Conservation (phyloP, 92 coral and sea anemone genomes). For the Ricordea florida region DNA sequence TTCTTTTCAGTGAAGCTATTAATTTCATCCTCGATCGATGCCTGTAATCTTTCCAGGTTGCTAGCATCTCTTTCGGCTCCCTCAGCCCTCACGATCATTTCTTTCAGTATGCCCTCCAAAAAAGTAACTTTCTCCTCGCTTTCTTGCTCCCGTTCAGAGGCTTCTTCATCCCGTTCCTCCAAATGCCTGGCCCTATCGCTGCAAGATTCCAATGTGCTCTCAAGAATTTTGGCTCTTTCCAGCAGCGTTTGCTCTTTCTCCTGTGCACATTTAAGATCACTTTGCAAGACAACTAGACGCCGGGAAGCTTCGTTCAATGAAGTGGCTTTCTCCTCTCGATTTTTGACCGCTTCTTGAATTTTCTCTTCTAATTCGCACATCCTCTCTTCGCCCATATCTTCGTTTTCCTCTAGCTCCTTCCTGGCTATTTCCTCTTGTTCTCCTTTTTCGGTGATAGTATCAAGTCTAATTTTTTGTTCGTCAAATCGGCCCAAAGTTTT, state of each 20-base stretch:
- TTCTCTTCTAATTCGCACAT: slow-evolving; percentile 51
- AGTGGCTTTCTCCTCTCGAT: slow-evolving; percentile 56
- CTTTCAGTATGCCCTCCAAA: slow-evolving; percentile 73
- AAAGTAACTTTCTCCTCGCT: slow-evolving; percentile 75
- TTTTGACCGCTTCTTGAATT: slow-evolving; percentile 48
- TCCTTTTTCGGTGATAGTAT: slow-evolving; percentile 42
- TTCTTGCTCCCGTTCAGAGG: slow-evolving; percentile 71
- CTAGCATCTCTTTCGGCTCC: slow-evolving; percentile 58
- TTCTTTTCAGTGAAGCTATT: neutral
- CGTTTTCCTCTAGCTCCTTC: slow-evolving; percentile 77
- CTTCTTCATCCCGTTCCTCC: slow-evolving; percentile 79
- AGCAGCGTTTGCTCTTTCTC: slow-evolving; percentile 14
- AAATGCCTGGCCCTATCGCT: slow-evolving; percentile 52
- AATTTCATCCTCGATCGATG: slow-evolving; percentile 43
- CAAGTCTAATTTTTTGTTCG: slow-evolving; percentile 44
- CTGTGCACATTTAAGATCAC: slow-evolving; percentile 56
- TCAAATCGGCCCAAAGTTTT: slow-evolving; percentile 50
- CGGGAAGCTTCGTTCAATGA: slow-evolving; percentile 73
- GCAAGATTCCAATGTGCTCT: slow-evolving; percentile 13
- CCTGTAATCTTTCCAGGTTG: slow-evolving; percentile 55
- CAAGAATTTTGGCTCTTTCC: neutral
- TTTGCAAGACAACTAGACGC: slow-evolving; percentile 50
- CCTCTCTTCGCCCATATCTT: slow-evolving; percentile 88
- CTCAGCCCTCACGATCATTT: slow-evolving; percentile 58
- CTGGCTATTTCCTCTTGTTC: slow-evolving; percentile 63